Conservation (phyloP, 1,140 invertebrate genomes). For the Cherax quadricarinatus region DNA sequence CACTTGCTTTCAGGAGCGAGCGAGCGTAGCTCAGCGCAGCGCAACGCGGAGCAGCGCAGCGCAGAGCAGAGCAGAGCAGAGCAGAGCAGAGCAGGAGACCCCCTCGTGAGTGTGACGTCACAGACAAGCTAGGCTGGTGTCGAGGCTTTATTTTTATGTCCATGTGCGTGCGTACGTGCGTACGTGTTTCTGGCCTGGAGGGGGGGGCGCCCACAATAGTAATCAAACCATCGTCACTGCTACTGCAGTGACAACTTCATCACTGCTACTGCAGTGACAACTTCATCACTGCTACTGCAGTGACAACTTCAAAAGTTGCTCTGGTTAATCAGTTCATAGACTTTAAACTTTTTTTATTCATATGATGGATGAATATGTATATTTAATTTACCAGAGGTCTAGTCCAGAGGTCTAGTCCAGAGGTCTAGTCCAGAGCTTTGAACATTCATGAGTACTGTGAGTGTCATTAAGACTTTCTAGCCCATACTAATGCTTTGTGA, state of each 20-base stretch:
- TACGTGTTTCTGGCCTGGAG: neutral
- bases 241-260: neutral
- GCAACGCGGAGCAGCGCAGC: neutral
- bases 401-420: too few relatives aligned
- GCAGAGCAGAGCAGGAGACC: too few relatives aligned
- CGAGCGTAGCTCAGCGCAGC: neutral
- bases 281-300: neutral
- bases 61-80: too few relatives aligned
- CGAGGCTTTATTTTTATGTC: too few relatives aligned
- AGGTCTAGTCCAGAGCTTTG: constrained; percentile 1
- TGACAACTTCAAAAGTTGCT: neutral
- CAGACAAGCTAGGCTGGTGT: neutral
- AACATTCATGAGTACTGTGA: neutral
- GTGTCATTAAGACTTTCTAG: neutral
- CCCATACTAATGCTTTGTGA: neutral
- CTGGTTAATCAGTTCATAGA: neutral
- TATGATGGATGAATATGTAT: neutral
- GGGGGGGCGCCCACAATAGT: neutral
- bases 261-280: neutral
- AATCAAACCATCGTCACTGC: neutral
- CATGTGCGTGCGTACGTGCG: neutral
- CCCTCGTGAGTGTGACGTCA: too few relatives aligned
- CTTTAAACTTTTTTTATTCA: neutral
- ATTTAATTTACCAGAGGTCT: neutral
- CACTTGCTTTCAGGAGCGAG: too few relatives aligned